Evolutionary conservation across 2,888 invertebrate species (phyloP), one percentile per base, ranked within the genome.

Genomic region (Apotomis capreana): DNA sequence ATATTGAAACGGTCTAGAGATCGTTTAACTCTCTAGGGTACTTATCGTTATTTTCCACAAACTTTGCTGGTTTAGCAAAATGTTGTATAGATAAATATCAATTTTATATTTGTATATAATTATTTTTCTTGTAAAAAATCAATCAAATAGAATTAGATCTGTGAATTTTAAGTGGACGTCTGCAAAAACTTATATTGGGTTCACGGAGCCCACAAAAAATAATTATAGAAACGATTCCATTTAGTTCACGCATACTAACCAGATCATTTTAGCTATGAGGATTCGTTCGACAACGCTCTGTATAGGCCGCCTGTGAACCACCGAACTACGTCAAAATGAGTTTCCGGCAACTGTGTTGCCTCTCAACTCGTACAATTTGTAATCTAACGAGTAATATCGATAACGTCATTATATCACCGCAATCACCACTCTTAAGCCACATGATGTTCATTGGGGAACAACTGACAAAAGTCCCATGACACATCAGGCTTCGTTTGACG

Each of bases 21-120:
- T 78, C 78, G 80, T 81, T 81, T 77, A 85, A 85, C 80, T 83
- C 79, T 85, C 80, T 87, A 86, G 84, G 87, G 87, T 89, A 89
- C 89, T 90, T 90, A 90, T 88, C 87, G 86, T 90, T 88, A 87
- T 83, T 88, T 88, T 88, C 84, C 85, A 86, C 82, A 81, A 83
- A 80, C 81, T 82, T 85, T 85, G 85, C 84, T 84, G 78, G 70
- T 78, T 75, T 78, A 82, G 85, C 86, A 81, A 86, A 72, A 87
- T 84, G 84, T 89, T 90, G 88, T 88, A 88, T 86, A 89, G 87
- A 86, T 87, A 86, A 86, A 89, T 89, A 89, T 90, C 89, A 88
- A 89, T 89, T 91, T 90, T 88, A 89, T 91, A 90, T 91, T 89
- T 91, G 88, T 92, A 90, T 89, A 89, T 89, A 89, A 89, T 89